These are phyloP conservation scores for Nibea coibor DNA, from an alignment of 2,113 vertebrate genomes.

Conservation along the genomic window DNA sequence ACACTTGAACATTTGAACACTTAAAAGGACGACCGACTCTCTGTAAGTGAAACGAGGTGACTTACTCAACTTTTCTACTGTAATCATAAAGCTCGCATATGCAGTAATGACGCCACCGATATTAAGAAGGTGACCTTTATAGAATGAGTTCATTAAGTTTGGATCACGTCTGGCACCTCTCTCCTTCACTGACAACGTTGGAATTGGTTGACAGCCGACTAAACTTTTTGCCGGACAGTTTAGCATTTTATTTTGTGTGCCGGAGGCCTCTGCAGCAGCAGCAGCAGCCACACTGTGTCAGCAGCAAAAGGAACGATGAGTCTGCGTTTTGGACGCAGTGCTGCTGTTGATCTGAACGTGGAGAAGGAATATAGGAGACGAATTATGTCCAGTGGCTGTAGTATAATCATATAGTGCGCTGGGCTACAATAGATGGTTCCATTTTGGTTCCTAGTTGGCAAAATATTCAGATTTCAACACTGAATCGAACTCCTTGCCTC, in stretches of 20 bases:
- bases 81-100: background rate
- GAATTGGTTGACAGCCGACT: background rate
- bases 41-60: background rate
- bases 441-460: background rate
- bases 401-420: background rate
- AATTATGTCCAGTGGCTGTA: background rate
- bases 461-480: background rate
- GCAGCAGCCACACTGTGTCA: slow-evolving; percentile 28
- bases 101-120: background rate
- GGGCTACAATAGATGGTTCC: background rate
- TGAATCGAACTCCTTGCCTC: rapidly evolving
- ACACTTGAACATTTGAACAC: background rate
- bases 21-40: background rate
- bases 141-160: background rate
- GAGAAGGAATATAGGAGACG: background rate
- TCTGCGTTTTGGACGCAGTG: slow-evolving; percentile 4
- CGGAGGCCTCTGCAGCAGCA: slow-evolving; percentile 6
- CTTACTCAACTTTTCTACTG: background rate
- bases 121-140: background rate
- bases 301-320: slow-evolving; percentile 31
- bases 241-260: background rate
- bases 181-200: background rate
- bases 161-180: background rate
- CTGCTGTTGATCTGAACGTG: background rate
- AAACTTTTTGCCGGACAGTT: slow-evolving; percentile 2